Evolutionary conservation across 2,113 vertebrate genomes (phyloP).

Genomic region (Actenoides hombroni): DNA sequence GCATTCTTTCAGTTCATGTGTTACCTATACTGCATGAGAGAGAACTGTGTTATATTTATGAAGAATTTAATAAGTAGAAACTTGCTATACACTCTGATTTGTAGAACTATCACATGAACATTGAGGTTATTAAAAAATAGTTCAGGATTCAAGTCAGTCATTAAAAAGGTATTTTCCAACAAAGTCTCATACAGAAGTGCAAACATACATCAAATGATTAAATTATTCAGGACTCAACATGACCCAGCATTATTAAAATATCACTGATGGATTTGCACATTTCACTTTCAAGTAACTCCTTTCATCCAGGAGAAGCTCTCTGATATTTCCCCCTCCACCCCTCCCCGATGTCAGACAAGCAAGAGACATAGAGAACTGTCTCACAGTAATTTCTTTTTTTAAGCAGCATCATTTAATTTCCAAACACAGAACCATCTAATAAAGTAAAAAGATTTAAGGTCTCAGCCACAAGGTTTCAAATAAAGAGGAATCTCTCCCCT

Average conservation of each 20-base stretch:
- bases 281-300: conserved; percentile 54
- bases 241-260: conserved; percentile 60
- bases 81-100: background rate
- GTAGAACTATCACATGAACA: background rate
- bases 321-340: background rate
- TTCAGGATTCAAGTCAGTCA: conserved; percentile 40
- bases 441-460: conserved; percentile 16
- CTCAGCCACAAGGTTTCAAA: background rate
- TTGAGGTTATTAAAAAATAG: conserved; percentile 28
- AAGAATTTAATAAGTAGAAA: conserved; percentile 14
- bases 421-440: background rate
- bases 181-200: conserved; percentile 53
- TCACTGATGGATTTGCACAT: conserved; percentile 32
- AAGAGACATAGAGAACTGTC: background rate
- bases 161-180: conserved; percentile 60
- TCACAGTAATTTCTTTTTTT: background rate
- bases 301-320: conserved; percentile 34
- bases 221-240: conserved; percentile 58
- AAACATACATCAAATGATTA: conserved; percentile 44
- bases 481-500: background rate
- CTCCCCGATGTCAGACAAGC: background rate
- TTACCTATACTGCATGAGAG: background rate
- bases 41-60: background rate
- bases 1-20: background rate
- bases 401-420: conserved; percentile 19